Evolutionary conservation across 2,888 invertebrate genomes (phyloP).

Genomic region (Gari tellinella): DNA sequence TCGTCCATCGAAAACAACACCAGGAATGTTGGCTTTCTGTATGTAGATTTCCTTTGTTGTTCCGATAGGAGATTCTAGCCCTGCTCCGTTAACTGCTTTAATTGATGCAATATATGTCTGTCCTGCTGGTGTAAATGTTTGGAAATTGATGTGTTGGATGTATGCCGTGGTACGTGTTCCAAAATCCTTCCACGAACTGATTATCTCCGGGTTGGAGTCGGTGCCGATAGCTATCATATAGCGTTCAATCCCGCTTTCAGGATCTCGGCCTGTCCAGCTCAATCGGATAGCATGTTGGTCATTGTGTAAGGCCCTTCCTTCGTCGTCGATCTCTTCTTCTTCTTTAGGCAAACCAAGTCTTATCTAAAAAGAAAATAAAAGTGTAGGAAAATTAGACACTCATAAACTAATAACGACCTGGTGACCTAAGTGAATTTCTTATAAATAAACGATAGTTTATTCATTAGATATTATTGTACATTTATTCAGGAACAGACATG

Average conservation of each 20-base stretch:
- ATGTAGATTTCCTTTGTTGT: slow-evolving; percentile 56
- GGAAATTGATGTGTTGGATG: slow-evolving; percentile 44
- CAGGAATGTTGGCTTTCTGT: slow-evolving; percentile 65
- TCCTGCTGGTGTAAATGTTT: slow-evolving; percentile 26
- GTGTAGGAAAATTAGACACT: no score
- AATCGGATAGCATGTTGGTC: slow-evolving; percentile 62
- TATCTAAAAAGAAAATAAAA: slow-evolving; percentile 39
- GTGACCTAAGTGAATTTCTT: no score
- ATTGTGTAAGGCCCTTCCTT: slow-evolving; percentile 57
- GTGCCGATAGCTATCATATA: slow-evolving; percentile 62
- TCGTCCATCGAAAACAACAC: slow-evolving; percentile 69
- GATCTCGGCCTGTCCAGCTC: slow-evolving; percentile 63
- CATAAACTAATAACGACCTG: no score
- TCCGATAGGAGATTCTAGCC: slow-evolving; percentile 41
- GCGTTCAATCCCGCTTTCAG: slow-evolving; percentile 64
- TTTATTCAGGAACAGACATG: no score
- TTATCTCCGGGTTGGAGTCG: slow-evolving; percentile 7
- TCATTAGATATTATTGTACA: no score
- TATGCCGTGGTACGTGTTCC: slow-evolving; percentile 35
- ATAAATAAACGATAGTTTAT: no score
- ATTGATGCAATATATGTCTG: slow-evolving; percentile 54
- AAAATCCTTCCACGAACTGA: slow-evolving; percentile 31
- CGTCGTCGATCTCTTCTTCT: slow-evolving; percentile 66
- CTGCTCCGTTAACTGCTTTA: slow-evolving; percentile 64
- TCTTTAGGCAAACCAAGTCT: slow-evolving; percentile 57